Evolutionary conservation across 2,113 vertebrate species (phyloP), one percentile per base, ranked within the genome.

Genomic region (Gorilla gorilla): DNA sequence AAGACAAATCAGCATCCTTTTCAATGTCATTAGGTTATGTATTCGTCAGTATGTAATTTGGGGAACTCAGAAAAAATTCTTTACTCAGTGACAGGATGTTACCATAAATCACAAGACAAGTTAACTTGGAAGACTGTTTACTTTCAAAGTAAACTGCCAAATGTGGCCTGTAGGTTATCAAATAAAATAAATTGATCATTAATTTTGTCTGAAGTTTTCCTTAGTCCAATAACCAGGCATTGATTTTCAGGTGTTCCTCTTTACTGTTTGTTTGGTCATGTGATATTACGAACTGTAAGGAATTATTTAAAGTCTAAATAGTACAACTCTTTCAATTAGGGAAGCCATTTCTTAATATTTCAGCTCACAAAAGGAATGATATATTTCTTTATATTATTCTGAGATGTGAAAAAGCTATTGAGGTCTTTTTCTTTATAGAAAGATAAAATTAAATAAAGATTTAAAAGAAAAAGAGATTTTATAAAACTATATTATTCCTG

Each of bases 301-400:
- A 89, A 82, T 61, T 92, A 30, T 52, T 92, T 91, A 66, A 92
- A 84, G 13, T 84, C n/a, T 61, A 86, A 76, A 82, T 92, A 80
- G 55, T 76, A 27, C 0, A 97, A 40, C 8, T 85, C n/a, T 6
- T 89, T 75, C 45, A 90, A 55, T 0, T 48, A 81, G 1, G 8
- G 2, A 73, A 95, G 32, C 3, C 10, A 32, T 90, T 89, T 96
- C 76, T 92, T 70, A 86, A 84, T 43, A 96, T 27, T 81, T 79
- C 90, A 90, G 43, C 16, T 76, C 0, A 40, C 32, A 75, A 73
- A 95, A 82, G 2, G 8, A 52, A n/a, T 79, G 6, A 85, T 89
- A 4, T 50, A 40, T 83, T 38, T 78, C 10, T 40, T 96, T 11
- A 52, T 57, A 64, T 2, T 78, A 35, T 16, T 76, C 32, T 88